phyloP scores from a whole-genome alignment of 2,888 invertebrate species.

The Entomobrya multifasciata region DNA sequence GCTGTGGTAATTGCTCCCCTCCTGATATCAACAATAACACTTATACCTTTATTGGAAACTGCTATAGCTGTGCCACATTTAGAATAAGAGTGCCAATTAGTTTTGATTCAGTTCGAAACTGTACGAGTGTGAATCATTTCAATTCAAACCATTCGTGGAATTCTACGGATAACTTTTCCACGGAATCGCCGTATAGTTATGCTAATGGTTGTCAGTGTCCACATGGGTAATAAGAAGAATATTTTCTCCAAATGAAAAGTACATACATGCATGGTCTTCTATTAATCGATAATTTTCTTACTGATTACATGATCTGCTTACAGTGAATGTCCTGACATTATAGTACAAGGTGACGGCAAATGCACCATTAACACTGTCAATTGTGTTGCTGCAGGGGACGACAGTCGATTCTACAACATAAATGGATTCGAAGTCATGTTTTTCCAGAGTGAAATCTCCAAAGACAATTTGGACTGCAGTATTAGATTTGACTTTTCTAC shows the following conservation, averaged over 20 bases:
- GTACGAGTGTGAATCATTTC: neutral
- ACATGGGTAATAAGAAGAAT: too few species aligned
- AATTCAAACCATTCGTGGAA: neutral
- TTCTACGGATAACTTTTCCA: neutral
- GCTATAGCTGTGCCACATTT: neutral
- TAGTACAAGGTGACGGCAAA: constrained; percentile 5
- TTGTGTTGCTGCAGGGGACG: neutral
- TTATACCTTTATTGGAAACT: neutral
- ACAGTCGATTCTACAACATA: constrained; percentile 16
- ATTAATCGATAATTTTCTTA: neutral
- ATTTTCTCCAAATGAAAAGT: too few species aligned
- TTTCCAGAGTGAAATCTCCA: neutral
- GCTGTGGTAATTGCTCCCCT: too few species aligned
- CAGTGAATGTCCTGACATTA: constrained; percentile 30
- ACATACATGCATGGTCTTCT: neutral
- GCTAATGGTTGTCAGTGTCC: neutral
- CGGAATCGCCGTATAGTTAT: neutral
- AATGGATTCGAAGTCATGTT: constrained; percentile 46
- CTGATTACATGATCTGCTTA: too few species aligned
- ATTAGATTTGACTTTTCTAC: constrained; percentile 50
- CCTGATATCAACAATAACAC: too few species aligned
- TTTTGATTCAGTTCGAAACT: neutral
- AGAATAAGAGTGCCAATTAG: neutral
- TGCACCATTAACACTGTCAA: neutral
- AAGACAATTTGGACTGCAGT: neutral